Percentiles rank a stretch among this genome's conserved stretches.
phyloP scores from a whole-genome alignment of 1,140 invertebrate species.

The Ceratitis capitata region DNA sequence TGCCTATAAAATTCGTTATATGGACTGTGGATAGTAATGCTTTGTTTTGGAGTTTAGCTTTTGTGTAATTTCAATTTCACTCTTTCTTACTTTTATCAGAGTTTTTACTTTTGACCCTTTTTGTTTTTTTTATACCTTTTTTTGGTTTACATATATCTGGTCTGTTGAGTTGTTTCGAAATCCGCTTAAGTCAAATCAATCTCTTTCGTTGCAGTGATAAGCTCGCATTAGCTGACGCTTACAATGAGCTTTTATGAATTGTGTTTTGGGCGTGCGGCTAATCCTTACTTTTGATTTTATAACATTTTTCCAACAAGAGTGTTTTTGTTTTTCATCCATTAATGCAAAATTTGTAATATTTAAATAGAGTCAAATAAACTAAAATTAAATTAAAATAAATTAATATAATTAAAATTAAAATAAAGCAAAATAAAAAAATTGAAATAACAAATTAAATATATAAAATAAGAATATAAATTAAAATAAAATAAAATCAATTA shows the following conservation, averaged over 20 bases:
- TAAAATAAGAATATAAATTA: too few species aligned
- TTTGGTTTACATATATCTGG: neutral
- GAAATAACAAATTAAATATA: too few species aligned
- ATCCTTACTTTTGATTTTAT: constrained; percentile 12
- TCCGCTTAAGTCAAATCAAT: constrained; percentile 38
- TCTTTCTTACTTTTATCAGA: constrained; percentile 1
- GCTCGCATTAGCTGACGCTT: constrained; percentile 39
- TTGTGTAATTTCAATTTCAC: too few species aligned
- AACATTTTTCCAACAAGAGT: neutral
- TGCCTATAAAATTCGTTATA: neutral
- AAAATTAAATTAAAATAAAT: too few species aligned
- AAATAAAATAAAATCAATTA: too few species aligned
- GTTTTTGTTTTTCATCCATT: constrained; percentile 15
- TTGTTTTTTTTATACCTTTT: neutral
- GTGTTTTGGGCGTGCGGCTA: neutral
- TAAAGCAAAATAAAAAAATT: too few species aligned
- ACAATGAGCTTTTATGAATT: constrained; percentile 9
- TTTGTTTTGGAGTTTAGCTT: neutral
- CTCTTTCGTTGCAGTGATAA: constrained; percentile 39
- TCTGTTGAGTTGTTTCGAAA: constrained; percentile 9
- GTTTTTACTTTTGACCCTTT: neutral
- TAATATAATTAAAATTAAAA: too few species aligned
- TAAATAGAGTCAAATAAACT: too few species aligned
- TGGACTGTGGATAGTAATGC: neutral
- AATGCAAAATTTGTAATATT: too few species aligned